Percentiles rank a stretch among this genome's conserved stretches.
phyloP scores from a whole-genome alignment of 2,113 vertebrate genomes.

The Eolophus roseicapilla region DNA sequence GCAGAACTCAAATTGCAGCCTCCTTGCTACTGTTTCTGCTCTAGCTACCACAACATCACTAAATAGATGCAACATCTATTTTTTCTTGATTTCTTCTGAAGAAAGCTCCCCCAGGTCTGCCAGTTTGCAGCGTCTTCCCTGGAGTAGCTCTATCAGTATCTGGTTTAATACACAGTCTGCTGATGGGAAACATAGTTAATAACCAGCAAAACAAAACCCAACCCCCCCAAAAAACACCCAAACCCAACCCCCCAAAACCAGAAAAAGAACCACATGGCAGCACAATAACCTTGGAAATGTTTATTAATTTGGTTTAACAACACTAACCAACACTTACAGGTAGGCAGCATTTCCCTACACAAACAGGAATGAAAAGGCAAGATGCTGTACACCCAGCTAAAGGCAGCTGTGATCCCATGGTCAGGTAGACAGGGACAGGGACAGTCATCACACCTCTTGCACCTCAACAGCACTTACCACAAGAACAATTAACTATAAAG shows the following conservation, averaged over 20 bases:
- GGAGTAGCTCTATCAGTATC: accelerated
- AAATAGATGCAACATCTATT: background rate
- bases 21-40: background rate
- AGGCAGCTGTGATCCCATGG: background rate
- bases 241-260: background rate
- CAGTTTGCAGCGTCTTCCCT: background rate
- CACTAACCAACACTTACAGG: background rate
- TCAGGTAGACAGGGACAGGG: background rate
- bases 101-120: background rate
- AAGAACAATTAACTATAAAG: background rate
- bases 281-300: background rate
- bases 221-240: accelerated
- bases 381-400: accelerated
- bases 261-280: background rate
- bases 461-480: background rate
- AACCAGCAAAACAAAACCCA: background rate
- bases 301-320: background rate
- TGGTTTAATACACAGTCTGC: accelerated
- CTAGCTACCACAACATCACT: background rate
- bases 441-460: background rate
- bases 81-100: background rate
- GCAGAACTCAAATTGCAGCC: background rate
- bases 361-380: background rate
- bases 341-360: background rate
- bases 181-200: accelerated